A percentile compares a stretch with the other conserved stretches of the same genome.
phyloP scores from a whole-genome alignment of 2,888 invertebrate genomes.

The Pilophorus perplexus region DNA sequence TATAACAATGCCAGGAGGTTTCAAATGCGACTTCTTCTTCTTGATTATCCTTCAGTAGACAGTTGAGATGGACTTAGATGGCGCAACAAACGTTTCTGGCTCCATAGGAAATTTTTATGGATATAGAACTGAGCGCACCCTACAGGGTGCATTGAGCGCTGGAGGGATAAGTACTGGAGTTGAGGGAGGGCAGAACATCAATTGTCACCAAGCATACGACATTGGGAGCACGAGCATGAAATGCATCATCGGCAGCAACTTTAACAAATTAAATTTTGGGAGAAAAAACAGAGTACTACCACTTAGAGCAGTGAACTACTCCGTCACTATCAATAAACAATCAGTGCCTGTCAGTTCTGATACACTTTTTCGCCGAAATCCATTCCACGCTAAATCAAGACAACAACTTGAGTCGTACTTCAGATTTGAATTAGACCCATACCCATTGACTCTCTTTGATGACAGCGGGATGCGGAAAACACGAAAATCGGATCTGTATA shows the following conservation, averaged over 20 bases:
- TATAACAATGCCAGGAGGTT: too few species aligned
- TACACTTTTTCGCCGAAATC: conserved; percentile 48
- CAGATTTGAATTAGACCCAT: conserved; percentile 45
- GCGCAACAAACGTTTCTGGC: too few species aligned
- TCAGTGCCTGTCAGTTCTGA: conserved; percentile 44
- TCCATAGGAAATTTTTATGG: too few species aligned
- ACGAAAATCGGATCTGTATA: conserved; percentile 1
- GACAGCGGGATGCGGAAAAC: conserved; percentile 3
- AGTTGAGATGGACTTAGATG: too few species aligned
- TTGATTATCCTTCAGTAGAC: too few species aligned
- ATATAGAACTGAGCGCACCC: too few species aligned
- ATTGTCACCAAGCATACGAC: conserved; percentile 50
- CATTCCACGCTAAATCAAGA: conserved; percentile 48
- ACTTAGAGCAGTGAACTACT: conserved; percentile 46
- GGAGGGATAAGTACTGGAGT: conserved; percentile 50
- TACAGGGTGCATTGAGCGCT: too few species aligned
- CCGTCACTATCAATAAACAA: conserved; percentile 45
- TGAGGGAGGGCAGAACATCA: conserved; percentile 49
- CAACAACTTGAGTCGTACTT: conserved; percentile 47
- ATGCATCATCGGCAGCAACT: conserved; percentile 25
- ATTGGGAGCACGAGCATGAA: conserved; percentile 48
- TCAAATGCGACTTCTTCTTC: too few species aligned
- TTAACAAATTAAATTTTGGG: conserved; percentile 47
- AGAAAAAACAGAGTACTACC: conserved; percentile 50
- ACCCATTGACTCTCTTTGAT: conserved; percentile 47